Evolutionary conservation across 2,797 vertebrate genomes (phyloP).

Genomic region (Yasuhikotakia modesta): DNA sequence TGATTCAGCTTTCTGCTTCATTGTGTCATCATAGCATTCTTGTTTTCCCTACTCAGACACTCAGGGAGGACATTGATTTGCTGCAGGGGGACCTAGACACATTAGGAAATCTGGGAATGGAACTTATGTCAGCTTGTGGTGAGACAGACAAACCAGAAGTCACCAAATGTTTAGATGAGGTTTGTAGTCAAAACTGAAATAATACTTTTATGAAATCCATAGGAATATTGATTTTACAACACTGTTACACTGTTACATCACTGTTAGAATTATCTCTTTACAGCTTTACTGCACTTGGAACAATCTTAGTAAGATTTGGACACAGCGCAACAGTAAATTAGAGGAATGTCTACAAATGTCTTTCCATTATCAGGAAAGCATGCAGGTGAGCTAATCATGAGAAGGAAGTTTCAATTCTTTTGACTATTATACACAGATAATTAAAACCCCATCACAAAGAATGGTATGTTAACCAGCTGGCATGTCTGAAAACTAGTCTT

Average conservation of each 20-base stretch:
- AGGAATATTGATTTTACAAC: background rate
- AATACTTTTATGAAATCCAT: background rate
- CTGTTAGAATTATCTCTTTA: conserved; percentile 15
- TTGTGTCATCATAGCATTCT: too few relatives aligned
- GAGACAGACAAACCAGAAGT: conserved; percentile 85
- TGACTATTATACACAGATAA: background rate
- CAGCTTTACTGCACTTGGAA: conserved; percentile 85
- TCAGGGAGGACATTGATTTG: conserved; percentile 80
- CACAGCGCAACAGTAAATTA: conserved; percentile 77
- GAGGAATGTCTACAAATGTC: conserved; percentile 82
- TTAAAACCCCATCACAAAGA: background rate
- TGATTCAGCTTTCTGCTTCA: background rate
- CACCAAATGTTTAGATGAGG: conserved; percentile 88
- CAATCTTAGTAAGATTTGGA: conserved; percentile 82
- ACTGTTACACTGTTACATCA: background rate
- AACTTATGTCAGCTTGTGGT: conserved; percentile 84
- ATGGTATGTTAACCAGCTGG: background rate
- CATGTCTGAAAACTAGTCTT: conserved; percentile 21
- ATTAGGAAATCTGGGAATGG: conserved; percentile 78
- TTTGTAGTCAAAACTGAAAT: conserved; percentile 45
- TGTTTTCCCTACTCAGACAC: conserved; percentile 64
- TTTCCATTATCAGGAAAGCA: conserved; percentile 80
- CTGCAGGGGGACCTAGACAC: conserved; percentile 82
- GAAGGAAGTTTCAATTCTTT: background rate
- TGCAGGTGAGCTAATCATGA: conserved; percentile 76